A percentile compares a stretch with the other conserved stretches of the same genome.
Conservation (phyloP, 2,888 invertebrate genomes). For the Lithophane socia region DNA sequence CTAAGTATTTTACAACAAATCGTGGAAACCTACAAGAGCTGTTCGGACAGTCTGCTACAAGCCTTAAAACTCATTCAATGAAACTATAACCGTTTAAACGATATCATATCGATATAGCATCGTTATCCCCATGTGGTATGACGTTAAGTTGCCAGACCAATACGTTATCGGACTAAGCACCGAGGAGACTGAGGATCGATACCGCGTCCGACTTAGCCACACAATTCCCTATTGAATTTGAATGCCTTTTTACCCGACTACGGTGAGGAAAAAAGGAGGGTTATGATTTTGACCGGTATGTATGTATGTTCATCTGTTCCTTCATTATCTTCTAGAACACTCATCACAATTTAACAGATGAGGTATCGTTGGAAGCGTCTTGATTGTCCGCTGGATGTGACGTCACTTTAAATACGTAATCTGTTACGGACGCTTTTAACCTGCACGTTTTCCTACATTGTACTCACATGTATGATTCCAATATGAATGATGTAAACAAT, state of each 20-base stretch:
- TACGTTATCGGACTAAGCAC: conserved; percentile 36
- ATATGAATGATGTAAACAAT: too few relatives aligned
- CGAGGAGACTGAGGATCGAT: conserved; percentile 22
- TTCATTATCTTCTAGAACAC: too few relatives aligned
- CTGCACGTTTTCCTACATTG: too few relatives aligned
- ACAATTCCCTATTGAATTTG: not conserved
- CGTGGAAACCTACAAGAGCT: not conserved
- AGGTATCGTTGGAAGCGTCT: too few relatives aligned
- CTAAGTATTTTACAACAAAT: not conserved
- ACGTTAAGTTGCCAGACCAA: conserved; percentile 36
- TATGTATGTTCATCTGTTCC: too few relatives aligned
- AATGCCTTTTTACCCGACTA: not conserved
- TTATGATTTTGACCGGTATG: too few relatives aligned
- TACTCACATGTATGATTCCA: too few relatives aligned
- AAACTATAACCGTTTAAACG: conserved; percentile 21
- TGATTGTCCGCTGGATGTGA: too few relatives aligned
- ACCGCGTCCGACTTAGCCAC: conserved; percentile 1
- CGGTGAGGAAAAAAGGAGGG: too few relatives aligned
- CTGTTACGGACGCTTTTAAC: too few relatives aligned
- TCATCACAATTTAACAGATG: too few relatives aligned
- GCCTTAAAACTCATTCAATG: conserved; percentile 7
- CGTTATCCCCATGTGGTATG: conserved; percentile 40
- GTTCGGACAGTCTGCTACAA: not conserved
- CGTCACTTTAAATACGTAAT: too few relatives aligned
- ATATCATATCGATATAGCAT: conserved; percentile 30